Evolutionary conservation across 2,888 invertebrate species (phyloP), one percentile per base, ranked within the genome.

Genomic region (Abrostola triplasia): DNA sequence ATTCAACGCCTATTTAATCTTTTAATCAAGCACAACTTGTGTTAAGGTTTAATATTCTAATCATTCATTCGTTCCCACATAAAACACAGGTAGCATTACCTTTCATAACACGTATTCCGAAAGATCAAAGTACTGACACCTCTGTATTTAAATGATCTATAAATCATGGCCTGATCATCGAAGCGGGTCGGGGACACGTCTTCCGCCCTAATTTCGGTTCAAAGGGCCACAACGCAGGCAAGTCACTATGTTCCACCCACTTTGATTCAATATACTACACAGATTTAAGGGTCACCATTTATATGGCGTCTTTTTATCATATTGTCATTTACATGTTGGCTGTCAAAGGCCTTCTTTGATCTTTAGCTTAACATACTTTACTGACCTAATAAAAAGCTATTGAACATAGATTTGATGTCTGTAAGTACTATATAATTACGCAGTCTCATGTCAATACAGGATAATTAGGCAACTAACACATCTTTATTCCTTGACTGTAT

Each of bases 201-300:
- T 70, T 66, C 64, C 59, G 68, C 54, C 76, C 76, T 68, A 76
- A 75, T 76, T 77, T 67, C 52, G 57, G 50, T 63, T 73, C 70
- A 73, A 77, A 77, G 61, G 64, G 73, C 61, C 64, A 52, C 58
- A 48, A 47, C 42, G 11, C 42, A 56, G 58, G 51, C 61, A 64
- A 60, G 53, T 57, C 37, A 62, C 66, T 51, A 68, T 64, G 70
- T 70, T 73, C 66, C 64, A 57, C 73, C 64, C 57, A 67, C 72
- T 77, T 77, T 64, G 63, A 73, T 75, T 77, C 73, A 77, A 77
- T 70, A 63, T 50, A 59, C 67, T 67, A 58, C 36, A 59, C 36
- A 59, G 44, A 66, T 52, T 62, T 53, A 63, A 59, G 66, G 73
- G 68, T 70, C 68, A 67, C 58, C 52, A 73, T 74, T 67, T 58